phyloP scores from a whole-genome alignment of 2,888 invertebrate genomes.

The Pyrochroa serraticornis region DNA sequence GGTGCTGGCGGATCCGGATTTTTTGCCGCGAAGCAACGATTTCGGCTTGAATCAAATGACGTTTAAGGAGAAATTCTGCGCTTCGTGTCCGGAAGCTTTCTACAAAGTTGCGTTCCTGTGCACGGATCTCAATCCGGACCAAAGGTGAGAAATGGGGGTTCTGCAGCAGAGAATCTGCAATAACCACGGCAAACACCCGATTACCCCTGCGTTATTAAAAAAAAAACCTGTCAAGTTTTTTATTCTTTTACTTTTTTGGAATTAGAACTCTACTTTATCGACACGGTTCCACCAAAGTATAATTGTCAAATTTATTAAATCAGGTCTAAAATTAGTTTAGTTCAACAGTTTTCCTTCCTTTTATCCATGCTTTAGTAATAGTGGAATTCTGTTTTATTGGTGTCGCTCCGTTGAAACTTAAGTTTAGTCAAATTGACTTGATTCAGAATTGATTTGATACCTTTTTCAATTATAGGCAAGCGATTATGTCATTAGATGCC shows the following conservation, averaged over 20 bases:
- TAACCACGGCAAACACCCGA: too few species aligned
- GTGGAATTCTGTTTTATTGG: neutral
- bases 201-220: neutral
- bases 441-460: too few species aligned
- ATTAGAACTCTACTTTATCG: too few species aligned
- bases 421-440: neutral
- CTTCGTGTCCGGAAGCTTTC: conserved; percentile 83
- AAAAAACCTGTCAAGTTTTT: too few species aligned
- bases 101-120: conserved; percentile 88
- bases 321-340: too few species aligned
- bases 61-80: conserved; percentile 87
- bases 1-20: conserved; percentile 94
- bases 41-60: conserved; percentile 88
- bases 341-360: too few species aligned
- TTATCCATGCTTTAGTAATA: neutral
- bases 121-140: conserved; percentile 89
- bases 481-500: neutral
- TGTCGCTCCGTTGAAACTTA: too few species aligned
- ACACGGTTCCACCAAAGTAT: too few species aligned
- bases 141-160: conserved; percentile 64
- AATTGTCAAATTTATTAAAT: too few species aligned
- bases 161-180: neutral
- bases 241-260: too few species aligned
- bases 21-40: conserved; percentile 86
- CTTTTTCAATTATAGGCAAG: too few species aligned